Evolutionary conservation across 2,888 invertebrate species (phyloP).

Genomic region (Nebria salina): DNA sequence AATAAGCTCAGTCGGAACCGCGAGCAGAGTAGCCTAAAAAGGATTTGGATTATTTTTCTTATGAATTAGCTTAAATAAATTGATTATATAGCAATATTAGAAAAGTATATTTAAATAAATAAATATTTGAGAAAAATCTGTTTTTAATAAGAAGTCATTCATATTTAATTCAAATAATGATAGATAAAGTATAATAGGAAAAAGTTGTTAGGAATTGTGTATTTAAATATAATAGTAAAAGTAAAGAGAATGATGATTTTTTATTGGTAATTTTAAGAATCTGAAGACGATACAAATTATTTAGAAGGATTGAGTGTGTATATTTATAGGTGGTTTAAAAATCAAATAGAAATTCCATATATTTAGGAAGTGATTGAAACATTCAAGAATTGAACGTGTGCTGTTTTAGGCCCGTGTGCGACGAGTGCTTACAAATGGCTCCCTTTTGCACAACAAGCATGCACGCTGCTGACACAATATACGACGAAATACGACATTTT

Average conservation of each 20-base stretch:
- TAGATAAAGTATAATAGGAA: no score
- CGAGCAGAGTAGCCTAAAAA: neutral
- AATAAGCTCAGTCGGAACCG: conserved; percentile 53
- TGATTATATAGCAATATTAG: no score
- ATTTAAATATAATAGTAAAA: no score
- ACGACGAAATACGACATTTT: conserved; percentile 47
- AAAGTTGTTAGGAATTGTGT: no score
- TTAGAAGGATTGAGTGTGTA: no score
- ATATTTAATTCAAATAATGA: no score
- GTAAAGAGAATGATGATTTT: no score
- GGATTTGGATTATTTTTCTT: neutral
- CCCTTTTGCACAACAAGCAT: conserved; percentile 52
- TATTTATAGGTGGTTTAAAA: neutral
- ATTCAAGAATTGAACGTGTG: neutral
- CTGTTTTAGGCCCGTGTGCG: conserved; percentile 52
- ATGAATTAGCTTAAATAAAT: neutral
- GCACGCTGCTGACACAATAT: conserved; percentile 42
- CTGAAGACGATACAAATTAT: no score
- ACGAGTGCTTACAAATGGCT: conserved; percentile 59
- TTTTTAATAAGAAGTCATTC: no score
- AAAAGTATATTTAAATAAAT: no score
- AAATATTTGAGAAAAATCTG: no score
- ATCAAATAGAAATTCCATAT: neutral
- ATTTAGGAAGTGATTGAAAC: neutral
- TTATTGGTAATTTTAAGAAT: no score